Evolutionary conservation across 2,797 vertebrate species (phyloP), one percentile per base, ranked within the genome.

Genomic region (Gorsachius magnificus): DNA sequence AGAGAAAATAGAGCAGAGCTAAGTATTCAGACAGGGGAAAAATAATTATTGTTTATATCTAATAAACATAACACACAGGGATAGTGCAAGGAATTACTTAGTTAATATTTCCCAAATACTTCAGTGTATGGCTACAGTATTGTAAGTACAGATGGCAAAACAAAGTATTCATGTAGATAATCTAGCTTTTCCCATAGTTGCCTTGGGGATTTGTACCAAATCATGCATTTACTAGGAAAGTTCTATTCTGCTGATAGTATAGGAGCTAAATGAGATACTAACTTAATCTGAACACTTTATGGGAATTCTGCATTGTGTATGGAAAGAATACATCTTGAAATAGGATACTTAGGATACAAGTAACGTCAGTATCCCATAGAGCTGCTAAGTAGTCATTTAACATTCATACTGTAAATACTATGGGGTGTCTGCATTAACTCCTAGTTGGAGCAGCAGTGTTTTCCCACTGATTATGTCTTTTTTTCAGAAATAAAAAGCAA

Each of bases 111-210:
- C 48, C 28, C 43, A 61, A 89, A 58, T 22, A 70, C 4, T 63
- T 71, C 28, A 45, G 0, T 13, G 16, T 53, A 50, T 33, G 29
- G 8, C 53, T 46, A 54, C 0, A 1, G 12, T 43, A 66, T 15
- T 50, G 35, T 19, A 54, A 33, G 72, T 54, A 60, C 5, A 53
- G 29, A 43, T 48, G 16, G 43, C 24, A 70, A 56, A 11, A 61
- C 17, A 38, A 57, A 5, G 26, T 48, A 29, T 38, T 66, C 4
- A 26, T 29, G 48, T 12, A 65, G 41, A 18, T 36, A 53, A 35
- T 12, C 28, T 71, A 48, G 43, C 13, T 70, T 63, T 83, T 17
- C 21, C 20, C 11, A 18, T 6, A 41, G 35, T 1, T 77, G 12
- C 31, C 71, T 50, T 18, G 38, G 28, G 22, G 28, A 71, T 50